Base-by-base conservation (phyloP, 2,113 vertebrate species). In the Antechinus flavipes region DNA sequence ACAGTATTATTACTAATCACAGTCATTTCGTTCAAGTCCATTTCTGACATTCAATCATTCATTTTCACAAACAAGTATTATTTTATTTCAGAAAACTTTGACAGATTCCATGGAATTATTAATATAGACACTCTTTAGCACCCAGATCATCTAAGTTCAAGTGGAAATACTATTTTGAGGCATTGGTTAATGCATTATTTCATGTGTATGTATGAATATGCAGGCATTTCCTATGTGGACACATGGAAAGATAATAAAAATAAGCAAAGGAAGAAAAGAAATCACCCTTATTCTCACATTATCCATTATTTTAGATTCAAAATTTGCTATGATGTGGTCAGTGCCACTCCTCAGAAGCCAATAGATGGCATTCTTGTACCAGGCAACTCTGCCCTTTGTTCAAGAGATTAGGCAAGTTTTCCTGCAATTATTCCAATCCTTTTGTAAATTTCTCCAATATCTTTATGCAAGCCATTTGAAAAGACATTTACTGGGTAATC, bases 361-460 rank as follows among this genome's bases (percentile, higher is more conserved):
- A 98, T 97, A 98, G 97, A 97, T 98, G 98, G 97, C 97, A 97
- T 97, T 96, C 95, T 98, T 98, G 97, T 93, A 96, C 94, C 96
- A 98, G 90, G 54, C 84, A 96, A 97, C 35, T 97, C 97, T 95
- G 91, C 91, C 92, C 90, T 94, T 89, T 93, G 58, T 97, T 95
- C 91, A 92, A 94, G 95, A 93, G 47, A 92, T 50, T 93, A 91
- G 58, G 30, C 47, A 56, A 91, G 54, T 94, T 97, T 96, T 89
- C 58, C 61, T 95, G 89, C 90, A 58, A 91, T 95, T 92, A 89
- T 93, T 58, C 49, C 89, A 92, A 92, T 92, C 89, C 93, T 97
- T 54, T 58, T 98, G 50, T 95, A 55, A 96, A 95, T 97, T 97
- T 96, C 61, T 55, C 92, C 92, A 96, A 93, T 42, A 95, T 93